Evolutionary conservation across 2,113 vertebrate species (phyloP).

Genomic region (Micronycteris hirsuta): DNA sequence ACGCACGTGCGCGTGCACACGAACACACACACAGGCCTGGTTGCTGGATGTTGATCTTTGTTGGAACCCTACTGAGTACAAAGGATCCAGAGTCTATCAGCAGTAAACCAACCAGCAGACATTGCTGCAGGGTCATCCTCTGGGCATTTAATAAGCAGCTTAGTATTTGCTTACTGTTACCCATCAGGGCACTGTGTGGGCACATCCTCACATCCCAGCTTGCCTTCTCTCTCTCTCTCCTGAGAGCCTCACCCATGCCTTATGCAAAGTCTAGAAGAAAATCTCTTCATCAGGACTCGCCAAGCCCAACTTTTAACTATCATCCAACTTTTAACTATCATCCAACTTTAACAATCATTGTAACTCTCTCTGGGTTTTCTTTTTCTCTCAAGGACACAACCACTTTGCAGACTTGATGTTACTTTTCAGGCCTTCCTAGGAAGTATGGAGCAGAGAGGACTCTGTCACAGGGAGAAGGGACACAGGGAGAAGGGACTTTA

Average conservation of each 20-base stretch:
- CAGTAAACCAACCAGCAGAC: not conserved
- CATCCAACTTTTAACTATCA: not conserved
- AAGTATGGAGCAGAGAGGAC: not conserved
- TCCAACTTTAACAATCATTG: not conserved
- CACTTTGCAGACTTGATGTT: not conserved
- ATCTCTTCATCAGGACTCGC: not conserved
- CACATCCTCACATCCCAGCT: not conserved
- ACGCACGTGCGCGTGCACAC: not conserved
- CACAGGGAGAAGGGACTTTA: no score
- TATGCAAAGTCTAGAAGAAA: not conserved
- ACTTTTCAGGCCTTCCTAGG: not conserved
- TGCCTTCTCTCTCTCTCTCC: not conserved
- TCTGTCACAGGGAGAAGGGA: not conserved
- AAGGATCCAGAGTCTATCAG: not conserved
- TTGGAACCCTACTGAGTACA: no score
- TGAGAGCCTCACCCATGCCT: not conserved
- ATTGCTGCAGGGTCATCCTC: not conserved
- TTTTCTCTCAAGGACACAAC: not conserved
- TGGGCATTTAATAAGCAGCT: not conserved
- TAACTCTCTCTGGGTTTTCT: not conserved
- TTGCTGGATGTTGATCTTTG: not conserved
- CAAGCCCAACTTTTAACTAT: not conserved
- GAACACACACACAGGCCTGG: not conserved
- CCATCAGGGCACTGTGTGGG: not conserved
- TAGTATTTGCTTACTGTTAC: not conserved